A percentile compares a stretch with the other conserved stretches of the same genome.
These are phyloP conservation scores for Sebastes paucispinis DNA, from an alignment of 2,797 vertebrate species.

Conservation along the genomic window DNA sequence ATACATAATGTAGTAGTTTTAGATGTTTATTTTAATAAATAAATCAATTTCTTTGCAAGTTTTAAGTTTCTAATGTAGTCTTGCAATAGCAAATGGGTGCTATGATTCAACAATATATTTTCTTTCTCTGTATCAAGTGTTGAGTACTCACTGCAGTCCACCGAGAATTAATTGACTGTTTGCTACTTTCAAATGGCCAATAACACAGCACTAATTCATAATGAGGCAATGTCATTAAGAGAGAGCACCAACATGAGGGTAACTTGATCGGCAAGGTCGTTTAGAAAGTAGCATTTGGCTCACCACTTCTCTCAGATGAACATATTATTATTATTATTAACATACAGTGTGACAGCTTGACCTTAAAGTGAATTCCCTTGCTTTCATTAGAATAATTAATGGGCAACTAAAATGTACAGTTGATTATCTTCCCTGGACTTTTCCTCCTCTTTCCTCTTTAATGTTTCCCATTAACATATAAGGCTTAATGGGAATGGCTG, in stretches of 20 bases:
- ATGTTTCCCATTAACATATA: conserved; percentile 72
- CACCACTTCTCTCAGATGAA: conserved; percentile 37
- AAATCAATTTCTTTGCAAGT: not conserved
- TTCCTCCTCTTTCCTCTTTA: conserved; percentile 50
- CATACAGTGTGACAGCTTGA: conserved; percentile 62
- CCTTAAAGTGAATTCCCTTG: conserved; percentile 70
- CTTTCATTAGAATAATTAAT: conserved; percentile 83
- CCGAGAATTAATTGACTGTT: conserved; percentile 29
- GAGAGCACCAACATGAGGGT: conserved; percentile 20
- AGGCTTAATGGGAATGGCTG: conserved; percentile 58
- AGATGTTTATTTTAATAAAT: not conserved
- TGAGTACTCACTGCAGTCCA: conserved; percentile 13
- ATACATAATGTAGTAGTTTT: not conserved
- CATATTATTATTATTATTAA: conserved; percentile 61
- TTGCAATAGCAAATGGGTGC: not conserved
- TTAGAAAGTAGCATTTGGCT: conserved; percentile 54
- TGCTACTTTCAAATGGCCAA: conserved; percentile 30
- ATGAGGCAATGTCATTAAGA: conserved; percentile 47
- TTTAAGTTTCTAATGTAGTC: not conserved
- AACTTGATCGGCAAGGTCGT: conserved; percentile 63
- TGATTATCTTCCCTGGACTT: conserved; percentile 69
- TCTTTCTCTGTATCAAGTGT: not conserved
- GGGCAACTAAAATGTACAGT: conserved; percentile 54
- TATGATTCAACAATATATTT: not conserved
- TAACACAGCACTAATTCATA: conserved; percentile 46